These are phyloP conservation scores for Casuarius casuarius DNA, from an alignment of 2,113 vertebrate genomes.

Conservation along the genomic window DNA sequence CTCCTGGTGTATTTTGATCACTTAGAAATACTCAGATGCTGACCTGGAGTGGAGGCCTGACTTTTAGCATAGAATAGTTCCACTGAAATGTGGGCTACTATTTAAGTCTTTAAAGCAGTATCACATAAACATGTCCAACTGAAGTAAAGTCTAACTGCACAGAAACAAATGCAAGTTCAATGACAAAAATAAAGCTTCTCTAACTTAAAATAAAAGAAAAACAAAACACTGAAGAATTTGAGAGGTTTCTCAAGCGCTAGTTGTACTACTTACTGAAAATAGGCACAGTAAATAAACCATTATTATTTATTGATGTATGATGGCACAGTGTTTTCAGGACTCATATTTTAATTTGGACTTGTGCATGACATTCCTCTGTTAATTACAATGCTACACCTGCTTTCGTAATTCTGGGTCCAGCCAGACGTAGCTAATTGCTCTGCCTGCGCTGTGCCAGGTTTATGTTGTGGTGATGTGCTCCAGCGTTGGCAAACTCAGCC, in stretches of 20 bases:
- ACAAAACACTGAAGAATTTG: neutral
- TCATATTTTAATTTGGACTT: neutral
- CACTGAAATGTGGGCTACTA: neutral
- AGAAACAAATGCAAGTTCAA: neutral
- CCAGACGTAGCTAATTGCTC: neutral
- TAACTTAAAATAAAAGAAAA: neutral
- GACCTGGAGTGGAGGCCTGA: neutral
- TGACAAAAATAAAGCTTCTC: neutral
- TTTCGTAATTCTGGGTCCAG: rapidly evolving
- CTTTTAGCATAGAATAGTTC: neutral
- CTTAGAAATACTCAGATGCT: neutral
- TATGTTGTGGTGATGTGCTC: rapidly evolving
- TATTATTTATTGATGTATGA: rapidly evolving
- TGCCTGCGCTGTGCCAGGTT: neutral
- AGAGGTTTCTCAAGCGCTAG: rapidly evolving
- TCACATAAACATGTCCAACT: neutral
- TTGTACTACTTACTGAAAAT: neutral
- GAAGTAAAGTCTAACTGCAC: neutral
- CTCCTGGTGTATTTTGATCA: neutral
- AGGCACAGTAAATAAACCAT: neutral
- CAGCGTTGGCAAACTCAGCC: neutral
- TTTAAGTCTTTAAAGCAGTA: neutral
- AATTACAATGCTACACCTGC: neutral
- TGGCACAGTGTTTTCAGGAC: neutral
- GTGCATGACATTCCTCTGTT: neutral